phyloP scores from a whole-genome alignment of 2,113 vertebrate species.

The Bostrychus sinensis region DNA sequence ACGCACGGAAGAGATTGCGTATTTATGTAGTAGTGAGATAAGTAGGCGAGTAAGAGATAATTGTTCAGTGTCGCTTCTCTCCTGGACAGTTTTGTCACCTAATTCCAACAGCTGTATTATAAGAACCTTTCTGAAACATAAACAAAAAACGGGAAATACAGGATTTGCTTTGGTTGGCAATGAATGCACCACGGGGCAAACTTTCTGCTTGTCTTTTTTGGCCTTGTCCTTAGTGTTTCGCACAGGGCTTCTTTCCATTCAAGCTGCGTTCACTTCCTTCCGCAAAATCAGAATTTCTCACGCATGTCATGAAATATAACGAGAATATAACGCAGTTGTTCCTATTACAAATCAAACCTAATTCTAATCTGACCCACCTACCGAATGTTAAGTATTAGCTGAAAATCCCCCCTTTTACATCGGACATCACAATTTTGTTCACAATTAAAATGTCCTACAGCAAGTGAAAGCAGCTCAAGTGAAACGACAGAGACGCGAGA shows the following conservation, averaged over 20 bases:
- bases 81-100: conserved; percentile 18
- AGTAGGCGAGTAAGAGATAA: conserved; percentile 5
- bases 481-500: conserved; percentile 53
- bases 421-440: neutral
- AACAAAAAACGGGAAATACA: conserved; percentile 1
- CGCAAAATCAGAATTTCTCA: conserved; percentile 3
- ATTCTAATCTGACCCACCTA: neutral
- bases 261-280: conserved; percentile 50
- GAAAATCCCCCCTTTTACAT: neutral
- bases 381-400: too few species aligned
- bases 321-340: neutral
- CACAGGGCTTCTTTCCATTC: conserved; percentile 50
- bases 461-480: conserved; percentile 58
- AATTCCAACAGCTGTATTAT: conserved; percentile 13
- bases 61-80: conserved; percentile 18
- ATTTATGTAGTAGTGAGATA: conserved; percentile 1
- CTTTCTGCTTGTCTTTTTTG: conserved; percentile 49
- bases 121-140: conserved; percentile 26
- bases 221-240: conserved; percentile 54
- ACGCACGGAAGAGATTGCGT: conserved; percentile 11
- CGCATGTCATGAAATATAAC: neutral
- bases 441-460: conserved; percentile 35
- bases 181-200: conserved; percentile 34
- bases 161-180: conserved; percentile 13
- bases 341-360: neutral